Conservation (phyloP, 2,797 vertebrate species). For the Myotis myotis region DNA sequence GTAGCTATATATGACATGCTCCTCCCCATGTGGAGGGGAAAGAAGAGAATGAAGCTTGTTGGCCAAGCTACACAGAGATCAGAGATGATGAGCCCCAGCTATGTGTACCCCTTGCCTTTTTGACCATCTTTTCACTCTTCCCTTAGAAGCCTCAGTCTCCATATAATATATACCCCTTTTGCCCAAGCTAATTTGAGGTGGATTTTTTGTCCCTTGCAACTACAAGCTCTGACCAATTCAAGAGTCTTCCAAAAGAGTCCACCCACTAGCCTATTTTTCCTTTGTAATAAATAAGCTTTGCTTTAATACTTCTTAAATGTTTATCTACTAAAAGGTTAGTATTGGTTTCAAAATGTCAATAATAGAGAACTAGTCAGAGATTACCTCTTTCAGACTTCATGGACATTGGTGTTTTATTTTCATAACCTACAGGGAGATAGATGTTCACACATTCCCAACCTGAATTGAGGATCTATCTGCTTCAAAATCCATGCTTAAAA, state of each 20-base stretch:
- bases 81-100: background rate
- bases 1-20: background rate
- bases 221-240: background rate
- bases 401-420: background rate
- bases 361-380: background rate
- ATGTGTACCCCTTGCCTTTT: background rate
- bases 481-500: slow-evolving; percentile 43
- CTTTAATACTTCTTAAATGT: background rate
- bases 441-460: background rate
- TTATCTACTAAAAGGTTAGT: background rate
- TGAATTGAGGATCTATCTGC: slow-evolving; percentile 23
- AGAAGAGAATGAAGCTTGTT: background rate
- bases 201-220: background rate
- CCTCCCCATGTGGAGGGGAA: background rate
- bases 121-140: background rate
- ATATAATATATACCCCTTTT: background rate
- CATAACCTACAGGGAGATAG: background rate
- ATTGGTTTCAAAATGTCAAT: background rate
- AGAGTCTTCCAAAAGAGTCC: background rate
- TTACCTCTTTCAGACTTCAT: background rate
- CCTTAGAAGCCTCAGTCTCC: background rate
- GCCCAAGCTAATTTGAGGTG: background rate
- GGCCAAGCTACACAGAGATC: background rate
- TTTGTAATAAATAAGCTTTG: background rate
- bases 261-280: background rate